Conservation (phyloP, 2,797 vertebrate species). For the Xenentodon cancila region DNA sequence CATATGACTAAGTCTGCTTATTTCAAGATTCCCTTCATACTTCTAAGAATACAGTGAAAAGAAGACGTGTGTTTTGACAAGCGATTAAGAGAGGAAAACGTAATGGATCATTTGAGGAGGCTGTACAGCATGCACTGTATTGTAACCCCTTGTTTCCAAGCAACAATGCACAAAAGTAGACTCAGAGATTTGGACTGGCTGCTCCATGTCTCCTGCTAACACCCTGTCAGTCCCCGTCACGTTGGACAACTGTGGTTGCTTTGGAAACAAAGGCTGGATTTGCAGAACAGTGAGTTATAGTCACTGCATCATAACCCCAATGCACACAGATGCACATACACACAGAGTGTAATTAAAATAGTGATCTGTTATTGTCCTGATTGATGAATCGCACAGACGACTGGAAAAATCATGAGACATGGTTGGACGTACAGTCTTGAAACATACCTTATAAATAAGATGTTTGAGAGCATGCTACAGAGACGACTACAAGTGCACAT, state of each 20-base stretch:
- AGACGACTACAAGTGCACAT: no score
- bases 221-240: slow-evolving; percentile 9
- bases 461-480: no score
- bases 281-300: slow-evolving; percentile 1
- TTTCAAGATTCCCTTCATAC: no score
- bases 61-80: no score
- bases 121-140: slow-evolving; percentile 5
- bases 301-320: slow-evolving; percentile 2
- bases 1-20: no score
- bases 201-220: slow-evolving; percentile 36
- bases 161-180: slow-evolving; percentile 46
- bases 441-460: background rate
- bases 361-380: slow-evolving; percentile 26
- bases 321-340: no score
- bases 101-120: slow-evolving; percentile 5
- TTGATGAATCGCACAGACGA: slow-evolving; percentile 47
- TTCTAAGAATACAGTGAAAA: no score
- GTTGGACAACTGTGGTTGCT: slow-evolving; percentile 24
- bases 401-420: slow-evolving; percentile 10
- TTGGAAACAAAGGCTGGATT: slow-evolving; percentile 2
- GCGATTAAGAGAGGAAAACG: slow-evolving; percentile 13
- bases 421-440: slow-evolving; percentile 9
- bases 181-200: slow-evolving; percentile 22
- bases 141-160: slow-evolving; percentile 43
- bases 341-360: slow-evolving; percentile 27